phyloP scores from a whole-genome alignment of 2,797 vertebrate species.

The Galago senegalensis region DNA sequence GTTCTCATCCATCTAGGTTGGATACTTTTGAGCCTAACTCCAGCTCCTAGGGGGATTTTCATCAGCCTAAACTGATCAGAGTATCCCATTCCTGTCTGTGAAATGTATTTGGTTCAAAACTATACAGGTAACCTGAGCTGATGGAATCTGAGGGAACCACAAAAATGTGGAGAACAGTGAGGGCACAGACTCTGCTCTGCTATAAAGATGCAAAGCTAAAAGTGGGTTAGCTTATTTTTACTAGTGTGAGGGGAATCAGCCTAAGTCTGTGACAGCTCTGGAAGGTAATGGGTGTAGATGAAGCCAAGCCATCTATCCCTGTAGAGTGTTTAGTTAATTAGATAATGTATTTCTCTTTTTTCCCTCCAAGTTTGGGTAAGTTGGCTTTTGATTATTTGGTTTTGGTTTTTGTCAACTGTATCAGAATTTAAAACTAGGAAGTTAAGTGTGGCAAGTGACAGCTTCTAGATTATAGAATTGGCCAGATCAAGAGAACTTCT shows the following conservation, averaged over 20 bases:
- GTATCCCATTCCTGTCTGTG: background rate
- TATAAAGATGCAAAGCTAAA: background rate
- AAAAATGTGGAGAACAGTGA: background rate
- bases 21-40: background rate
- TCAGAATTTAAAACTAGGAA: constrained; percentile 46
- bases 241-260: background rate
- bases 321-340: constrained; percentile 30
- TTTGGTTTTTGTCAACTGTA: background rate
- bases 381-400: background rate
- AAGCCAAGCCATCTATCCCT: background rate
- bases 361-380: background rate
- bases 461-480: constrained; percentile 12
- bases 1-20: background rate
- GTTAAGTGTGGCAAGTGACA: background rate
- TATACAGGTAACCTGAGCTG: background rate
- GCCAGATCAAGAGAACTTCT: constrained; percentile 44
- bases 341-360: background rate
- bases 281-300: background rate
- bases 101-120: background rate
- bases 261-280: background rate
- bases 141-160: background rate
- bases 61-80: background rate
- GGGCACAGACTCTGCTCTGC: background rate
- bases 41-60: background rate
- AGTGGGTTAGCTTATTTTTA: background rate